Evolutionary conservation across 2,797 vertebrate species (phyloP).

Genomic region (Tadarida brasiliensis): DNA sequence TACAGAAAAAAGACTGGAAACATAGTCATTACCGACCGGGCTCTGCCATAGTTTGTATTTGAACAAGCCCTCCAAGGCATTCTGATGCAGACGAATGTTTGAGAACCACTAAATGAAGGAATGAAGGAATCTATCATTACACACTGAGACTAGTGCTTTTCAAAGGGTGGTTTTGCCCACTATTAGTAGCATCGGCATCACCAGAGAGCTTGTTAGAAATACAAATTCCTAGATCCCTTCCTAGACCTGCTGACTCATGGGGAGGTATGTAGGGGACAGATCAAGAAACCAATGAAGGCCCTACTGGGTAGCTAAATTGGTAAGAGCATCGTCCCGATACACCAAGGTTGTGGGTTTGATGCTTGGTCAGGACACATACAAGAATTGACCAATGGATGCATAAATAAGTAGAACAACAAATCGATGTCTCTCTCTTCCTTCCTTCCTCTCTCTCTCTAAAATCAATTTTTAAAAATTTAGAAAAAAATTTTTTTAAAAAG

Average conservation of each 20-base stretch:
- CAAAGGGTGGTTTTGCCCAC: not conserved
- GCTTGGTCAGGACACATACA: no score
- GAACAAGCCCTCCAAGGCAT: not conserved
- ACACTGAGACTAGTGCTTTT: not conserved
- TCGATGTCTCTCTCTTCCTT: no score
- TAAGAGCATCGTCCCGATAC: no score
- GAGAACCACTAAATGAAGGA: constrained; percentile 5
- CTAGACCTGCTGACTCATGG: not conserved
- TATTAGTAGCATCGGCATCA: not conserved
- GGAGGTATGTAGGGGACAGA: not conserved
- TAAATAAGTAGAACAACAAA: no score
- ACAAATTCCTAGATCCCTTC: not conserved
- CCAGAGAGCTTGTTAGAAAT: not conserved
- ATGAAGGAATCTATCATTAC: not conserved
- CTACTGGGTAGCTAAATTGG: no score
- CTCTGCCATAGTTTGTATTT: not conserved
- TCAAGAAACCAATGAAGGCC: not conserved
- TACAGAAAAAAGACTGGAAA: not conserved
- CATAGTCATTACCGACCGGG: no score
- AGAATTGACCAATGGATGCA: no score
- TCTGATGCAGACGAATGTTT: not conserved
- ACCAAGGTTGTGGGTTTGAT: no score
- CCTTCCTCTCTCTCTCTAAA: no score
- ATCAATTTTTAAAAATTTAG: no score
- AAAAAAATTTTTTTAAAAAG: no score